Evolutionary conservation across 2,888 invertebrate genomes (phyloP).

Genomic region (Phaonia tiefii): DNA sequence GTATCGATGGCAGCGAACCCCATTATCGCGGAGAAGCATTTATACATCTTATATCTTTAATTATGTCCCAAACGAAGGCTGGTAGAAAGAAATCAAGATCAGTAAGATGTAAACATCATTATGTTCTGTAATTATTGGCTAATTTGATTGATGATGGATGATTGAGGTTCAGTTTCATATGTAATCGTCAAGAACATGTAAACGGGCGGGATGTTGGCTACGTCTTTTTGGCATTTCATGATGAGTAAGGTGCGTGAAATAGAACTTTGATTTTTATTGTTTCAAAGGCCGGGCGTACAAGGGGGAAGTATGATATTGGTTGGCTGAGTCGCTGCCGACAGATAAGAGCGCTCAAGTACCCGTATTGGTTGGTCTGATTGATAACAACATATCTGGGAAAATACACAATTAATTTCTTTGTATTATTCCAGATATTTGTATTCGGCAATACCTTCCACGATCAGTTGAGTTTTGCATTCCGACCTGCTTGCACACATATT

Average conservation of each 20-base stretch:
- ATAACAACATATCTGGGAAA: constrained; percentile 47
- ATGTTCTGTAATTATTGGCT: background rate
- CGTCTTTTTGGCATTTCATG: constrained; percentile 7
- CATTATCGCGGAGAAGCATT: constrained; percentile 14
- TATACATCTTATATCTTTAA: constrained; percentile 38
- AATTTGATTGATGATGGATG: too few relatives aligned
- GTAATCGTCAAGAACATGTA: background rate
- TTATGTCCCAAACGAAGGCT: constrained; percentile 25
- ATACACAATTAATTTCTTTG: constrained; percentile 45
- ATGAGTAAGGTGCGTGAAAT: constrained; percentile 28
- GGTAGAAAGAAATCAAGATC: background rate
- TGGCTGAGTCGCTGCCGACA: background rate
- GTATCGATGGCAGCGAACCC: constrained; percentile 11
- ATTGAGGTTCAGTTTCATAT: too few relatives aligned
- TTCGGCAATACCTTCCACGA: constrained; percentile 37
- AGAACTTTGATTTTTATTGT: constrained; percentile 37
- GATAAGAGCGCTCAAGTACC: constrained; percentile 19
- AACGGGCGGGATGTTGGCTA: background rate
- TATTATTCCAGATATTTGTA: constrained; percentile 41
- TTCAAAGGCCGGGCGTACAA: background rate
- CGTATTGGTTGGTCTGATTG: constrained; percentile 46
- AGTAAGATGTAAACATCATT: constrained; percentile 4
- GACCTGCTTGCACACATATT: constrained; percentile 17
- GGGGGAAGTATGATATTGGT: background rate
- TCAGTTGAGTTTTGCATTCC: constrained; percentile 58